A percentile compares a stretch with the other conserved stretches of the same genome.
Evolutionary conservation across 2,797 vertebrate species (phyloP).

Genomic region (Cephalopachus bancanus): DNA sequence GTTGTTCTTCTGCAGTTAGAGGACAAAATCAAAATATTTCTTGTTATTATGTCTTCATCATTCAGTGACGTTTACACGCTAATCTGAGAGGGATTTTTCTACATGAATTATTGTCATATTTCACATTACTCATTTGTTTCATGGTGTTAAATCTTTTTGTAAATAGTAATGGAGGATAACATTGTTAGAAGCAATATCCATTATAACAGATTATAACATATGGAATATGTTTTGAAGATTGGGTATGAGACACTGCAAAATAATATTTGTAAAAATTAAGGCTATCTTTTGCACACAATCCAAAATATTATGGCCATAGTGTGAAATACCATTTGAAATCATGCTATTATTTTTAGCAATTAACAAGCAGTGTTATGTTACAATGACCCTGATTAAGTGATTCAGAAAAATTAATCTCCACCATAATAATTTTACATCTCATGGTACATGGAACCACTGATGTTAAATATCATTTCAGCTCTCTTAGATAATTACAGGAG

Average conservation of each 20-base stretch:
- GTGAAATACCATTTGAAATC: slow-evolving; percentile 38
- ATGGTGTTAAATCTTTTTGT: background rate
- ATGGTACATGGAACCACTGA: background rate
- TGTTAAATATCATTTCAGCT: background rate
- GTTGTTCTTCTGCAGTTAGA: background rate
- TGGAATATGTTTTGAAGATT: background rate
- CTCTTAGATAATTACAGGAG: slow-evolving; percentile 69
- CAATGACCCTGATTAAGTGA: slow-evolving; percentile 24
- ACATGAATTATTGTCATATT: background rate
- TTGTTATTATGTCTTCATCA: background rate
- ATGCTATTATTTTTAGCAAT: slow-evolving; percentile 22
- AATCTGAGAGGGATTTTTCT: slow-evolving; percentile 3
- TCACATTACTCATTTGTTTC: background rate
- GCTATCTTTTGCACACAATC: background rate
- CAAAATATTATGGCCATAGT: background rate
- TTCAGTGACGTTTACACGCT: background rate
- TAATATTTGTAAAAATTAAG: background rate
- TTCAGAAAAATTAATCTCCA: slow-evolving; percentile 11
- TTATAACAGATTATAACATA: background rate
- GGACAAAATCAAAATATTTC: background rate
- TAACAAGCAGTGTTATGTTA: background rate
- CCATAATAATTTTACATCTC: background rate
- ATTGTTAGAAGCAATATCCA: background rate
- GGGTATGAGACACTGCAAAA: background rate
- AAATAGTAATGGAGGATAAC: background rate